Evolutionary conservation across 2,797 vertebrate genomes (phyloP).

Genomic region (Lophotriccus pileatus): DNA sequence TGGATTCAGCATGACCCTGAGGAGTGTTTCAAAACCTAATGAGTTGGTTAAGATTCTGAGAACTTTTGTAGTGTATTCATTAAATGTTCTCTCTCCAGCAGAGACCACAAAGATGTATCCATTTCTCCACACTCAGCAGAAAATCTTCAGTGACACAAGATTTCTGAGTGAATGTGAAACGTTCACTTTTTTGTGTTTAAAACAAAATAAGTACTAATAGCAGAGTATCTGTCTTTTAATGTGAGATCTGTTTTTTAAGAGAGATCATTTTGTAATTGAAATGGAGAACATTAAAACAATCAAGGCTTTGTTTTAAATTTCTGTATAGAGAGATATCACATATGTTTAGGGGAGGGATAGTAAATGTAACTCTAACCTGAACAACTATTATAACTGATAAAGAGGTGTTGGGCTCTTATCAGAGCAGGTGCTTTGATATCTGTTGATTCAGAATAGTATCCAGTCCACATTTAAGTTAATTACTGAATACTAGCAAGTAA

Average conservation of each 20-base stretch:
- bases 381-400: neutral
- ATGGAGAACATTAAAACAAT: neutral
- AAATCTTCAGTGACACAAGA: neutral
- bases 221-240: neutral
- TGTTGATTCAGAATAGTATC: neutral
- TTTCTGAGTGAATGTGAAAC: neutral
- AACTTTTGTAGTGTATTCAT: neutral
- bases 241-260: neutral
- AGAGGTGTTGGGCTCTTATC: neutral
- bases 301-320: neutral
- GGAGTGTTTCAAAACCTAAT: neutral
- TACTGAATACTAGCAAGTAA: slow-evolving; percentile 14
- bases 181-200: neutral
- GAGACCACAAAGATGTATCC: neutral
- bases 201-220: neutral
- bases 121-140: neutral
- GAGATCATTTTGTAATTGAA: neutral
- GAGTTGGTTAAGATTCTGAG: neutral
- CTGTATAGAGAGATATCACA: neutral
- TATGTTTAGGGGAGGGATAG: neutral
- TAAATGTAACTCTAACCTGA: neutral
- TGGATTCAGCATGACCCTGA: neutral
- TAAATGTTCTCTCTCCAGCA: neutral
- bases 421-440: slow-evolving; percentile 13
- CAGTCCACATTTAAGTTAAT: slow-evolving; percentile 46